phyloP scores from a whole-genome alignment of 2,888 invertebrate species.

The Tillus elongatus region DNA sequence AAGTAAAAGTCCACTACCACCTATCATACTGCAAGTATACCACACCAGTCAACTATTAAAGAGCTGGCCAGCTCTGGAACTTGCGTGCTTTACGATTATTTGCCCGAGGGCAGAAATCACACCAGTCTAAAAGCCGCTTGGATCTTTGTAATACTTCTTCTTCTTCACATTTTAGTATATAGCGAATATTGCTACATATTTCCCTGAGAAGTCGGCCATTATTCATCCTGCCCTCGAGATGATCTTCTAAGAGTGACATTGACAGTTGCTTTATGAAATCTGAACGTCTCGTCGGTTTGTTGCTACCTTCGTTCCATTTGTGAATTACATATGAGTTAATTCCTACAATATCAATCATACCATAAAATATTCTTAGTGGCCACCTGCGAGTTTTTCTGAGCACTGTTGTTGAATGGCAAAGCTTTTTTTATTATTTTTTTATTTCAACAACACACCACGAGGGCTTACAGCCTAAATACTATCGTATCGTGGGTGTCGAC shows the following conservation, averaged over 20 bases:
- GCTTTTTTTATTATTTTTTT: too few relatives aligned
- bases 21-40: too few relatives aligned
- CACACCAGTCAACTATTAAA: too few relatives aligned
- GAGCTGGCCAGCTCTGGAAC: too few relatives aligned
- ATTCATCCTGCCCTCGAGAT: slow-evolving; percentile 7
- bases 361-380: slow-evolving; percentile 10
- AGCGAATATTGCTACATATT: slow-evolving; percentile 6
- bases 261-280: slow-evolving; percentile 8
- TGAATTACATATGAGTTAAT: slow-evolving; percentile 9
- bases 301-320: slow-evolving; percentile 6
- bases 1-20: too few relatives aligned
- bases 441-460: too few relatives aligned
- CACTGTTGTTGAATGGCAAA: slow-evolving; percentile 8
- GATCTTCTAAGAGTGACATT: slow-evolving; percentile 6
- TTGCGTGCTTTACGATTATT: too few relatives aligned
- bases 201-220: slow-evolving; percentile 9
- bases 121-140: not conserved
- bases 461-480: too few relatives aligned
- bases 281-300: slow-evolving; percentile 4
- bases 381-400: slow-evolving; percentile 10
- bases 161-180: too few relatives aligned
- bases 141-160: slow-evolving; percentile 4
- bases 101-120: slow-evolving; percentile 8
- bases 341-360: too few relatives aligned
- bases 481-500: too few relatives aligned